Percentiles rank a stretch among this genome's conserved stretches.
Evolutionary conservation across 1,140 invertebrate species (phyloP).

Genomic region (Calephelis virginiensis): DNA sequence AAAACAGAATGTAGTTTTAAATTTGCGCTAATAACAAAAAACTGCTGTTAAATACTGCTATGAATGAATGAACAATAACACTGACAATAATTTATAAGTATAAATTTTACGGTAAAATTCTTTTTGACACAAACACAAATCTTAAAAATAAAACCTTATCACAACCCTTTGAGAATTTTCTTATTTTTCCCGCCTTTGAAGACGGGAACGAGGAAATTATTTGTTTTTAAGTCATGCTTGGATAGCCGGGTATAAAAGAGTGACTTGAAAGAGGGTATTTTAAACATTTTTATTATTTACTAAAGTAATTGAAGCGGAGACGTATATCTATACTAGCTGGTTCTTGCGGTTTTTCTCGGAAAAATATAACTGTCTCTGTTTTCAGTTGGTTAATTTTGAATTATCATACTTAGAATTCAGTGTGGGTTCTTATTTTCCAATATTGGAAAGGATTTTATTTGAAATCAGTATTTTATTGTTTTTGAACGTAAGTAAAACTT

Average conservation of each 20-base stretch:
- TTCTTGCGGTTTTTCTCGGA: too few species aligned
- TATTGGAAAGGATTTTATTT: too few species aligned
- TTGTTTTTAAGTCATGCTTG: conserved; percentile 17
- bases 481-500: too few species aligned
- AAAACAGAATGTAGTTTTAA: too few species aligned
- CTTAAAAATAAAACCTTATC: conserved; percentile 8
- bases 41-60: too few species aligned
- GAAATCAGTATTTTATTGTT: too few species aligned
- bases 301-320: background rate
- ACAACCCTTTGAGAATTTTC: conserved; percentile 16
- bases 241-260: conserved; percentile 10
- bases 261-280: conserved; percentile 13
- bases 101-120: background rate
- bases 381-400: too few species aligned
- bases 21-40: too few species aligned
- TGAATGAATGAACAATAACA: too few species aligned
- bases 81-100: background rate
- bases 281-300: conserved; percentile 2
- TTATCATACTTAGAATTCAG: too few species aligned
- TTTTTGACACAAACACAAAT: background rate
- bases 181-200: conserved; percentile 15
- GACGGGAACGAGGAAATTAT: conserved; percentile 16
- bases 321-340: background rate
- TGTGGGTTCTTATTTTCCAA: too few species aligned
- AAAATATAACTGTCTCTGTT: too few species aligned